Conservation (phyloP, 2,797 vertebrate species). For the Bradypus variegatus region DNA sequence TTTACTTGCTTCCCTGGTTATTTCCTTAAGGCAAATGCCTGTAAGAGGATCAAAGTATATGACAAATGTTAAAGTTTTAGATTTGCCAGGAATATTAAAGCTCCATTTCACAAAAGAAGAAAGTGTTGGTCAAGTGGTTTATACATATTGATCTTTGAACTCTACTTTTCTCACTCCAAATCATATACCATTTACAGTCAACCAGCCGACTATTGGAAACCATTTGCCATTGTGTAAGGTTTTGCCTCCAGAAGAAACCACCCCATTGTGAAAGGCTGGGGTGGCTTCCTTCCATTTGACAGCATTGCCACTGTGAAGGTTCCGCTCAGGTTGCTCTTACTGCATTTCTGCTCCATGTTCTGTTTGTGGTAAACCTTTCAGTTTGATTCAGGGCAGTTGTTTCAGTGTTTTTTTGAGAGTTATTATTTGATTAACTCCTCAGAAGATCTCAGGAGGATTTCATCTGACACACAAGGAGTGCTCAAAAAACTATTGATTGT, state of each 20-base stretch:
- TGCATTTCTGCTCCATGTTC: neutral
- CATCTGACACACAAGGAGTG: neutral
- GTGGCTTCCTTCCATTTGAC: neutral
- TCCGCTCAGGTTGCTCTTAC: neutral
- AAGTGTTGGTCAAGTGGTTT: neutral
- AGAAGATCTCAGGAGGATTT: neutral
- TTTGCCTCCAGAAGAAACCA: neutral
- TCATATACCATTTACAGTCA: neutral
- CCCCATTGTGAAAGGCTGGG: neutral
- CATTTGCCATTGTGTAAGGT: neutral
- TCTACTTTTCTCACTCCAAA: neutral
- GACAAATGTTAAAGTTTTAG: neutral
- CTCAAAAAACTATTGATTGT: neutral
- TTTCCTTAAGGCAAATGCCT: neutral
- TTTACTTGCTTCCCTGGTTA: neutral
- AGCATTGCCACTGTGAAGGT: neutral
- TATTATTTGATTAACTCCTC: neutral
- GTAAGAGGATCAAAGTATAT: neutral
- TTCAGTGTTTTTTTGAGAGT: neutral
- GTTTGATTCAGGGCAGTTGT: neutral
- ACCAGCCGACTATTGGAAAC: neutral
- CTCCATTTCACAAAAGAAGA: conserved; percentile 4
- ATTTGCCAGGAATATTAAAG: conserved; percentile 10
- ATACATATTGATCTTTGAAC: neutral
- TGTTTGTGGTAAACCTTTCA: neutral